A percentile compares a stretch with the other conserved stretches of the same genome.
Conservation (phyloP, 2,888 invertebrate species). For the Norana najaformis region DNA sequence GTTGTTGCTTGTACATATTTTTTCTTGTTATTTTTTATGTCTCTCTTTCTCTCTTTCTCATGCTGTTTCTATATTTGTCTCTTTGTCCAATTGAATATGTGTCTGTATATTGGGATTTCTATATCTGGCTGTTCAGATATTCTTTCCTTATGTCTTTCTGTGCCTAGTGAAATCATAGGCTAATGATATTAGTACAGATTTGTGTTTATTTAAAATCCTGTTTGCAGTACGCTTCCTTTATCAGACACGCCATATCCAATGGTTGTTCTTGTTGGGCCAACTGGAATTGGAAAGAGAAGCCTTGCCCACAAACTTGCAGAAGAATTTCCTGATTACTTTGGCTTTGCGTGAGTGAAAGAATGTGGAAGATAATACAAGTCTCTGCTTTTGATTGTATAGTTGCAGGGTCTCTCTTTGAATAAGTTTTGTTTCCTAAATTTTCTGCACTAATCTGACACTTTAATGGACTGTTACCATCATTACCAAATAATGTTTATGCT, state of each 20-base stretch:
- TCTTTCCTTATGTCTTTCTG: too few species aligned
- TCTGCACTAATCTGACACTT: too few species aligned
- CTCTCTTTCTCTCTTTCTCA: too few species aligned
- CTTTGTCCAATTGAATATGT: too few species aligned
- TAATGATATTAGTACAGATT: not conserved
- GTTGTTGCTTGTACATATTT: too few species aligned
- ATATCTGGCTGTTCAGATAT: too few species aligned
- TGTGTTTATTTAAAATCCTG: not conserved
- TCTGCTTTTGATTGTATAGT: not conserved
- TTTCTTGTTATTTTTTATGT: too few species aligned
- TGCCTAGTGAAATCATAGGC: too few species aligned
- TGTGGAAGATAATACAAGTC: not conserved
- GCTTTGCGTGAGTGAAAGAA: conserved; percentile 53
- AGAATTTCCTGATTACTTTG: conserved; percentile 62
- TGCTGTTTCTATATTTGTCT: too few species aligned
- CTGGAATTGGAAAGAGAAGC: conserved; percentile 61
- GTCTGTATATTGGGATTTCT: too few species aligned
- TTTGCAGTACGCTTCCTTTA: conserved; percentile 60
- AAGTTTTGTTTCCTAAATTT: too few species aligned
- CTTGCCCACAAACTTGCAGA: conserved; percentile 60
- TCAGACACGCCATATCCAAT: conserved; percentile 62
- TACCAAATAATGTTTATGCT: not conserved
- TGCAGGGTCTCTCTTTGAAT: too few species aligned
- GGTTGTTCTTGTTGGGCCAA: conserved; percentile 61
- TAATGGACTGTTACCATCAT: not conserved